These are phyloP conservation scores for Oligia fasciuncula DNA, from an alignment of 2,888 invertebrate species.

Conservation along the genomic window DNA sequence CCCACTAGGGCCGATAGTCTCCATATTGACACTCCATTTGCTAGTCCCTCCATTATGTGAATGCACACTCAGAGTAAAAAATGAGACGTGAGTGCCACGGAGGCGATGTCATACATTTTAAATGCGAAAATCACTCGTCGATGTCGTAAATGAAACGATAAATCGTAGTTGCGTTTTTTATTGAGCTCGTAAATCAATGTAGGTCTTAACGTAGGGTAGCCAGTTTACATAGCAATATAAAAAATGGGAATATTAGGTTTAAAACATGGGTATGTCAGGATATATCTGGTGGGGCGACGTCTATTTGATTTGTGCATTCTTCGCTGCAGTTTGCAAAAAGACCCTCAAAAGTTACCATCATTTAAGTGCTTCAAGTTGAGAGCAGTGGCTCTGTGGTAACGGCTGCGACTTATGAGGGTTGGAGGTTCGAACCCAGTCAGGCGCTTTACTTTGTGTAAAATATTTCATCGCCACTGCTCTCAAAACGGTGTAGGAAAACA, in stretches of 20 bases:
- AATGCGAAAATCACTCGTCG: constrained; percentile 39
- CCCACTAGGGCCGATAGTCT: neutral
- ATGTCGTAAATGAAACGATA: constrained; percentile 58
- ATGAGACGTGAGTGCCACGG: constrained; percentile 28
- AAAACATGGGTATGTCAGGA: neutral
- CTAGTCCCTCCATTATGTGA: constrained; percentile 10
- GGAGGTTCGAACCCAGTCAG: neutral
- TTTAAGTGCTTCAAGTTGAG: neutral
- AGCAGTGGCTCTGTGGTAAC: neutral
- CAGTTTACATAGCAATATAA: constrained; percentile 17
- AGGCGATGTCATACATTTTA: constrained; percentile 58
- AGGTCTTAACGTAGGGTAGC: neutral
- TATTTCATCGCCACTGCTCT: no score
- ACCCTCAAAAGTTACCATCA: neutral
- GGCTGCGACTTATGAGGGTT: neutral
- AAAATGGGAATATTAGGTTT: constrained; percentile 15
- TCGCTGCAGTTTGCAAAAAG: neutral
- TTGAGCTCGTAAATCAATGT: constrained; percentile 43
- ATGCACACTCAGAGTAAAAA: constrained; percentile 50
- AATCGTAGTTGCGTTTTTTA: constrained; percentile 50
- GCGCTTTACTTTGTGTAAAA: no score
- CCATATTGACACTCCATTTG: constrained; percentile 20
- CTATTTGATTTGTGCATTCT: neutral
- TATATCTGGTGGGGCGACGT: neutral
- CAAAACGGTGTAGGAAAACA: no score